Evolutionary conservation across 2,113 vertebrate species (phyloP), one percentile per base, ranked within the genome.

Genomic region (Ammospiza caudacuta): DNA sequence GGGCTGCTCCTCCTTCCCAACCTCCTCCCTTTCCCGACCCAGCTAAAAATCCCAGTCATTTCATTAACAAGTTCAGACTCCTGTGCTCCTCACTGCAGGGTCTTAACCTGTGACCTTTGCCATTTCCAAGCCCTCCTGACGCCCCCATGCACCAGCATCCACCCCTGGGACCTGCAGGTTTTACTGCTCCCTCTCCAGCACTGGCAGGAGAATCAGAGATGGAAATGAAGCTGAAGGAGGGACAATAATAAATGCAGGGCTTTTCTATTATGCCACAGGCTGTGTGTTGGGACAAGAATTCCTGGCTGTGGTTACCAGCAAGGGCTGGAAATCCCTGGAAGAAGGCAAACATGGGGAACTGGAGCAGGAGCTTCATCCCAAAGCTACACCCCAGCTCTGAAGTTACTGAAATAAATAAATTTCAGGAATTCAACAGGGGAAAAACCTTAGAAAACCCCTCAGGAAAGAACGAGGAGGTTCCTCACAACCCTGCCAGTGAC

Each of bases 41-140:
- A 54, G 51, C 43, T 39, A 75, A 83, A 84, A 94, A 89, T 75
- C 72, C 58, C 87, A 89, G 70, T 27, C 87, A 94, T 96, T 96
- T 94, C 92, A 91, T 85, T 78, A 94, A 92, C 75, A 94, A 96
- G 96, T 96, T 95, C 96, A 96, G 93, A 95, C 91, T 96, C 84
- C 97, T 97, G 94, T 95, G 94, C 90, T 76, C 89, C 83, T 87
- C 94, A 44, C 73, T 51, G 67, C 92, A 94, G 91, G 94, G 92
- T 94, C 82, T 85, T 94, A 96, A 96, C 97, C 97, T 67, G 46
- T 95, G 97, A 95, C 97, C 97, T 94, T 58, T 97, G 95, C 91
- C 95, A 82, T 93, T 87, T 78, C 21, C 74, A 57, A 96, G 94
- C 91, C 90, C 94, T 90, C 88, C 88, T 57, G 87, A 92, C 92